phyloP scores from a whole-genome alignment of 2,113 vertebrate species.

The Rhinolophus sinicus region DNA sequence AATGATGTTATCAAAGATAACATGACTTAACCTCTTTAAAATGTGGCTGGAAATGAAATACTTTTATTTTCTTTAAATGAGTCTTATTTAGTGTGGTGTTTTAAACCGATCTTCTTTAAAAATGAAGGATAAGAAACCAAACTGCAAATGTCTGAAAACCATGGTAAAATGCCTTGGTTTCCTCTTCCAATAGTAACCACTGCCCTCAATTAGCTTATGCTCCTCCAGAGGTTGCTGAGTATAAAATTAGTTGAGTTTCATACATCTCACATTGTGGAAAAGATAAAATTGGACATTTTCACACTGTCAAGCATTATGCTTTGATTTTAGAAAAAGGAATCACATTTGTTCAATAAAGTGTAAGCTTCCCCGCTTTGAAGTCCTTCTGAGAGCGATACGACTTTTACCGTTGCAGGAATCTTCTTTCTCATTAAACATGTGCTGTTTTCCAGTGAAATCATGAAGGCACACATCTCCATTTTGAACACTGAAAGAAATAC shows the following conservation, averaged over 20 bases:
- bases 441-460: constrained; percentile 85
- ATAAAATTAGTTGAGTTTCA: constrained; percentile 79
- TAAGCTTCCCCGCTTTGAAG: constrained; percentile 86
- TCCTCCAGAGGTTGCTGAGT: constrained; percentile 80
- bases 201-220: constrained; percentile 72
- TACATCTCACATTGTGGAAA: constrained; percentile 86
- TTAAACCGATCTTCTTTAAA: constrained; percentile 72
- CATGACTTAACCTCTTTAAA: constrained; percentile 64
- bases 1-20: constrained; percentile 72
- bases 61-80: constrained; percentile 45
- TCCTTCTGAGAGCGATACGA: constrained; percentile 84
- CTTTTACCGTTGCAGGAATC: constrained; percentile 82
- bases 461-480: constrained; percentile 87
- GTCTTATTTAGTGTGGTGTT: constrained; percentile 67
- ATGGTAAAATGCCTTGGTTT: constrained; percentile 59
- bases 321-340: constrained; percentile 77
- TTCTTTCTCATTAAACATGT: constrained; percentile 81
- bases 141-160: constrained; percentile 67
- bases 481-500: constrained; percentile 85
- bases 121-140: constrained; percentile 63
- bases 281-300: constrained; percentile 80
- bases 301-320: constrained; percentile 74
- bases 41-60: constrained; percentile 68
- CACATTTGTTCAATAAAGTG: constrained; percentile 87
- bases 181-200: constrained; percentile 43